Evolutionary conservation across 2,113 vertebrate species (phyloP), one percentile per base, ranked within the genome.

Genomic region (Sisor rabdophorus): DNA sequence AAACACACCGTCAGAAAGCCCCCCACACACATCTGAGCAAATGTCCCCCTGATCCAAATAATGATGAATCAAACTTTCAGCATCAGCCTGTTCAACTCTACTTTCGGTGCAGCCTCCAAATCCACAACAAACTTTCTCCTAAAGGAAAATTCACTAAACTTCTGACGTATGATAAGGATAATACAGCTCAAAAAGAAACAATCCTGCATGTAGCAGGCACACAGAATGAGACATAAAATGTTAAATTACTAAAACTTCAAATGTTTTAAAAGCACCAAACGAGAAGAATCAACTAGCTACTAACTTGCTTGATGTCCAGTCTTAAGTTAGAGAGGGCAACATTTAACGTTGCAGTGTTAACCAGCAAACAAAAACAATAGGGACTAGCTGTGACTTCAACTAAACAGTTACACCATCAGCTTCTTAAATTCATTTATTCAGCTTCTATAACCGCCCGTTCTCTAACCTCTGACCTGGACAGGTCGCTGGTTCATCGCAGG

Each of bases 61-160:
- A 78, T 72, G 36, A 64, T 65, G 69, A 78, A 78, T 61, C 32
- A 65, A 55, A 40, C 67, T 53, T 36, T 71, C 68, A 71, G 76
- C 56, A 71, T 44, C 65, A 47, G 32, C 3, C 32, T 36, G 32
- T 55, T 30, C 19, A 44, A 9, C 9, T 44, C 40, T 8, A 44
- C 40, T 7, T 9, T 44, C 40, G 1, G 40, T 44, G 3, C 19
- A 20, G 16, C n/a, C n/a, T 54, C 32, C 50, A 64, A 32, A 4
- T 17, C 24, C n/a, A 53, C 24, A 52, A 0, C 69, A 6, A 36
- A 20, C 26, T 1, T 11, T 32, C 36, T 36, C 19, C 70, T 26
- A n/a, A 47, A 58, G n/a, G 40, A 47, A 28, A 54, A 6, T 59
- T 12, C 44, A 58, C 19, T 47, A 47, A 26, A 32, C 54, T 22